phyloP scores from a whole-genome alignment of 2,797 vertebrate genomes.

The Myotis pilosus region DNA sequence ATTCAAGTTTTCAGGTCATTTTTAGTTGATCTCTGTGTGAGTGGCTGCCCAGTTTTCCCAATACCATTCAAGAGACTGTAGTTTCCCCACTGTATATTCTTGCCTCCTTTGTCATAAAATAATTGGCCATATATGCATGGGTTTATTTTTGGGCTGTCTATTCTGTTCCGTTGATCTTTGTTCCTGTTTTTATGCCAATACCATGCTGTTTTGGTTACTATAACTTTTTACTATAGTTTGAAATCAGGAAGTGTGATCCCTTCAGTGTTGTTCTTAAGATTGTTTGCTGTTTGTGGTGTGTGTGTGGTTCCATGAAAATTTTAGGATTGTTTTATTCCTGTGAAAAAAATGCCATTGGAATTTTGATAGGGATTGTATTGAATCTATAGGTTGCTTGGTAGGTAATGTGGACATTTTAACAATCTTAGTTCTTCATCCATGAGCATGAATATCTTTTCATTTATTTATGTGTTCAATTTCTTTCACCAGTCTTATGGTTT shows the following conservation, averaged over 20 bases:
- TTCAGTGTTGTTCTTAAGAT: background rate
- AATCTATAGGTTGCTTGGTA: background rate
- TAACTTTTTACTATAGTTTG: background rate
- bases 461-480: background rate
- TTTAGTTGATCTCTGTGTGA: background rate
- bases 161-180: background rate
- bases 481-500: background rate
- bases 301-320: background rate
- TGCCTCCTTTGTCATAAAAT: background rate
- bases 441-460: background rate
- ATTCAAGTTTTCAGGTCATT: background rate
- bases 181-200: background rate
- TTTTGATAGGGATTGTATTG: background rate
- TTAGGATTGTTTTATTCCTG: background rate
- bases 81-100: background rate
- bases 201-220: background rate
- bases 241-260: background rate
- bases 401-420: background rate
- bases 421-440: background rate
- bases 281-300: background rate
- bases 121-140: background rate
- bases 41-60: background rate
- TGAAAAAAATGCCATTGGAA: background rate
- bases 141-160: background rate
- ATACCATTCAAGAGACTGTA: background rate